phyloP scores from a whole-genome alignment of 1,140 invertebrate genomes.

The Heliconius eleuchia region DNA sequence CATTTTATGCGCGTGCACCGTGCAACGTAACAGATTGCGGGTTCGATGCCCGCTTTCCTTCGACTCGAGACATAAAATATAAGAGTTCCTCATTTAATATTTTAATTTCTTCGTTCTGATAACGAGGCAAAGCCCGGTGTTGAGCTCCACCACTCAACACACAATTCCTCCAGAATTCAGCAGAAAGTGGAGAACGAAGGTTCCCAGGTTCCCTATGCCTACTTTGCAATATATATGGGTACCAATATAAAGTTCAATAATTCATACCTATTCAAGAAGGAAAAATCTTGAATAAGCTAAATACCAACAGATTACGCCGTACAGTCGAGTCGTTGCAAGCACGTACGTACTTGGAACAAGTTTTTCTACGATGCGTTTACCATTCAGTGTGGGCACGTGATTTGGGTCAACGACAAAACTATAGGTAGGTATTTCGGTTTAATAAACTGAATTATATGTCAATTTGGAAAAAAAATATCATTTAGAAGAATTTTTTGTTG shows the following conservation, averaged over 20 bases:
- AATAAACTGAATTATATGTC: background rate
- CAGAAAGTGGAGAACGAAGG: no score
- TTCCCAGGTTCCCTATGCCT: background rate
- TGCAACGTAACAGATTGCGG: no score
- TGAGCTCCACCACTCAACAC: no score
- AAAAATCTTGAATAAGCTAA: conserved; percentile 15
- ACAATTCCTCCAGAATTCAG: no score
- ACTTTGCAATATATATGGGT: background rate
- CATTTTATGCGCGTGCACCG: no score
- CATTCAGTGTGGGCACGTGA: conserved; percentile 28
- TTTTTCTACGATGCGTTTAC: conserved; percentile 37
- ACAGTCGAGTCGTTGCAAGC: conserved; percentile 18
- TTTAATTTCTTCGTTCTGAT: no score
- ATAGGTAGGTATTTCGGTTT: background rate
- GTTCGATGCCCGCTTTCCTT: no score
- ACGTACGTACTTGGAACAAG: conserved; percentile 16
- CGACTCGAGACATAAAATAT: no score
- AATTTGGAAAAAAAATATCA: background rate
- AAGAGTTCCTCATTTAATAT: no score
- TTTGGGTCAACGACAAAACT: conserved; percentile 27
- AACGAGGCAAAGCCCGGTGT: no score
- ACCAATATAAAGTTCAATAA: background rate
- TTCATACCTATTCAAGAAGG: background rate
- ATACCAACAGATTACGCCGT: background rate
- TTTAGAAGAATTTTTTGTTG: background rate